phyloP scores from a whole-genome alignment of 2,113 vertebrate genomes.

The Psammodynastes pulverulentus region DNA sequence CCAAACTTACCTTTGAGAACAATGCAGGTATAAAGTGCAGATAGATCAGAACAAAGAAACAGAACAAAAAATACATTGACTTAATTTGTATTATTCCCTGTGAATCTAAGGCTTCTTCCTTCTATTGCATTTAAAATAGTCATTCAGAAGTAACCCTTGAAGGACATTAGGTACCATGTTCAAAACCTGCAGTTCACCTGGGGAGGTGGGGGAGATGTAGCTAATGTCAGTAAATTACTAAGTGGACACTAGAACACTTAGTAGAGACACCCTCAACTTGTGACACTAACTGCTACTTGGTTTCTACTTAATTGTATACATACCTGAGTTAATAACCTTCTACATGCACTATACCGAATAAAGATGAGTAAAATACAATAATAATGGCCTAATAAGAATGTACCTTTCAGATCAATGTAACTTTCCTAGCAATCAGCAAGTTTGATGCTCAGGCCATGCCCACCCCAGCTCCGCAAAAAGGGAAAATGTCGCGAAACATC shows the following conservation, averaged over 20 bases:
- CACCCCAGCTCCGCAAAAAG: too few relatives aligned
- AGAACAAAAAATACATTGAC: not conserved
- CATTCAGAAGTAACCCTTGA: not conserved
- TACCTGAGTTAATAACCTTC: not conserved
- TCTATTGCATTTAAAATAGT: not conserved
- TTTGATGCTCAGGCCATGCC: not conserved
- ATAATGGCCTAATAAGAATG: not conserved
- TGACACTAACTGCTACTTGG: not conserved
- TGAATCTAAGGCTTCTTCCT: not conserved
- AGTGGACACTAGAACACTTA: not conserved
- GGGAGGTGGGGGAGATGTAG: not conserved
- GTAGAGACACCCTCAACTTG: not conserved
- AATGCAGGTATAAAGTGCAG: not conserved
- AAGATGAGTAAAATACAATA: not conserved
- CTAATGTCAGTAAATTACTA: not conserved
- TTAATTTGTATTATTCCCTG: not conserved
- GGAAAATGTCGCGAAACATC: too few relatives aligned
- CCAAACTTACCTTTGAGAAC: not conserved
- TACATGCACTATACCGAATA: not conserved
- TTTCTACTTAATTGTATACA: not conserved
- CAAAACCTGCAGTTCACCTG: not conserved
- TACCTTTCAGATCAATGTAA: not conserved
- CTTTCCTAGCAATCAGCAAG: not conserved
- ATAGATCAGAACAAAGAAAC: not conserved
- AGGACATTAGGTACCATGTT: not conserved